Conservation (phyloP, 2,113 vertebrate species). For the Ochotona princeps region DNA sequence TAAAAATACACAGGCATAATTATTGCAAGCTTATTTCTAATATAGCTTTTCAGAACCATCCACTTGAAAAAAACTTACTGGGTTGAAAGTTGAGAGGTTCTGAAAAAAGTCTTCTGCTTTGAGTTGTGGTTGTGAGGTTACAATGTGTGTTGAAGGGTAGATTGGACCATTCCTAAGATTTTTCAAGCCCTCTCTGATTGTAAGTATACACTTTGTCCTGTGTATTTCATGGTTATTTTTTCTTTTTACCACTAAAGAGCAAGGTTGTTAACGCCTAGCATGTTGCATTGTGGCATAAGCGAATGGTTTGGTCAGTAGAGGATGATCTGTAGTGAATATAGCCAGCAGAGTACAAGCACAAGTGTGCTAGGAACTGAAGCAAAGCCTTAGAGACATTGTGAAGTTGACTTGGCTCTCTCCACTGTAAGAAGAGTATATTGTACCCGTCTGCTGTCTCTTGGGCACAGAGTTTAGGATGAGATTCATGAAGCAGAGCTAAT, state of each 20-base stretch:
- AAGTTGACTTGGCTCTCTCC: neutral
- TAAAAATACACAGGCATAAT: neutral
- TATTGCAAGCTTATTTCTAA: conserved; percentile 20
- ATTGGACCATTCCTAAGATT: neutral
- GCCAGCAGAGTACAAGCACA: too few relatives aligned
- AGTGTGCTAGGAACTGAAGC: neutral
- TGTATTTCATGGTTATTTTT: neutral
- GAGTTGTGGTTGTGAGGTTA: neutral
- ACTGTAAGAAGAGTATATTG: neutral
- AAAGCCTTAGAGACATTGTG: neutral
- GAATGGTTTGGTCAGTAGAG: neutral
- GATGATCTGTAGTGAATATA: neutral
- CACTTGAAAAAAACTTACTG: conserved; percentile 35
- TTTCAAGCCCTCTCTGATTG: neutral
- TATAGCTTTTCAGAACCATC: conserved; percentile 53
- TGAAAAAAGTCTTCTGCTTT: neutral
- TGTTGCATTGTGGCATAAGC: neutral
- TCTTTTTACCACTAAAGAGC: neutral
- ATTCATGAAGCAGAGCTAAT: neutral
- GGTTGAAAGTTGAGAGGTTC: neutral
- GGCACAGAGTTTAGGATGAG: neutral
- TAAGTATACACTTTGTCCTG: neutral
- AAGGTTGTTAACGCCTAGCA: neutral
- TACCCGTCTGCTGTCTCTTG: neutral
- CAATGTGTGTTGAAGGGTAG: neutral